Evolutionary conservation across 2,113 vertebrate genomes (phyloP).

Genomic region (Deroptyus accipitrinus): DNA sequence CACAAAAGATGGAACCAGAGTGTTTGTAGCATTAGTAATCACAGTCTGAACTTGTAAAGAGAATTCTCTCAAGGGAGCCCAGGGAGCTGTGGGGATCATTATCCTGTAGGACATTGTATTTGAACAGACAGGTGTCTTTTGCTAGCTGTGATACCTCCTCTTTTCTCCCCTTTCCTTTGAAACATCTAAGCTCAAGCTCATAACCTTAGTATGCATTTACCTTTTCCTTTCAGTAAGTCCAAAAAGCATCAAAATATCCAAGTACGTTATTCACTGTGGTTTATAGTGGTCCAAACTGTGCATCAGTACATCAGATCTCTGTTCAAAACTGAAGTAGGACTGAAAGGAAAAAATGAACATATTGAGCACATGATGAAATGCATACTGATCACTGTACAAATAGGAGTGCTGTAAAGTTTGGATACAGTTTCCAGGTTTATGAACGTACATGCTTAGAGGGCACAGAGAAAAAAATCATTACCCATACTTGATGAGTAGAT

Average conservation of each 20-base stretch:
- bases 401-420: not conserved
- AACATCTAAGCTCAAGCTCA: not conserved
- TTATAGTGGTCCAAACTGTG: not conserved
- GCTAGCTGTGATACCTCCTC: not conserved
- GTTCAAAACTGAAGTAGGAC: not conserved
- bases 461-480: not conserved
- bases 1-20: not conserved
- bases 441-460: not conserved
- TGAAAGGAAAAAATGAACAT: not conserved
- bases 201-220: not conserved
- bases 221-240: not conserved
- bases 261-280: not conserved
- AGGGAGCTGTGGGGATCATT: not conserved
- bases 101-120: not conserved
- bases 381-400: not conserved
- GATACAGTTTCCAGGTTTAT: not conserved
- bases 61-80: not conserved
- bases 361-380: not conserved
- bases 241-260: not conserved
- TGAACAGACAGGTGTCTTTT: not conserved
- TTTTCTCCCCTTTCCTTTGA: not conserved
- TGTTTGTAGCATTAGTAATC: not conserved
- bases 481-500: not conserved
- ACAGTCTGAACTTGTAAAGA: not conserved
- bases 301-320: not conserved